Evolutionary conservation across 53 echinoderm and acorn worm genomes (phyloP).

Genomic region (Zoroaster sp.): DNA sequence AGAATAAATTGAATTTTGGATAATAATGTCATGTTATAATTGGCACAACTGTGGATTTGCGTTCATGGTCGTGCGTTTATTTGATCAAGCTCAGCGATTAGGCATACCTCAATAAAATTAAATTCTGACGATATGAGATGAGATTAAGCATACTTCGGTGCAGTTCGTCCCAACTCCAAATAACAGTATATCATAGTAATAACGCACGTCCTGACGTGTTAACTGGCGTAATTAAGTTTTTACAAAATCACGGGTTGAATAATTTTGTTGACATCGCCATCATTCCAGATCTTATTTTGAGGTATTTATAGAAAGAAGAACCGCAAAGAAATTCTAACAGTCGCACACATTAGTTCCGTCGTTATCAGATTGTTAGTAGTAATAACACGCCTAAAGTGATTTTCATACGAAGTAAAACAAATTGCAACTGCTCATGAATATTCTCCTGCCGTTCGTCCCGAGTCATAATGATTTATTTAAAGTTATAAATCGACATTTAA

Average conservation of each 20-base stretch:
- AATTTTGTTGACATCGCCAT: background rate
- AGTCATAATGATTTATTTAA: too few relatives aligned
- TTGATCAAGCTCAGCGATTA: constrained; percentile 48
- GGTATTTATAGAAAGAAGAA: too few relatives aligned
- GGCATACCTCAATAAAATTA: constrained; percentile 35
- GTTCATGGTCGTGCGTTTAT: background rate
- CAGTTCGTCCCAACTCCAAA: background rate
- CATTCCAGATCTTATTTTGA: background rate
- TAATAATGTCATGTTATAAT: constrained; percentile 15
- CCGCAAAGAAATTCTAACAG: too few relatives aligned
- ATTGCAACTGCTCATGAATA: too few relatives aligned
- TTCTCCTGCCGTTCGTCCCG: too few relatives aligned
- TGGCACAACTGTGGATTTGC: background rate
- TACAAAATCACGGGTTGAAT: background rate
- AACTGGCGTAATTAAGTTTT: constrained; percentile 27
- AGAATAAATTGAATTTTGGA: constrained; percentile 36
- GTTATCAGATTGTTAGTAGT: too few relatives aligned
- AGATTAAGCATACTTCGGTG: constrained; percentile 14
- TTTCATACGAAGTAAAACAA: too few relatives aligned
- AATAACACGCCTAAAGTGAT: too few relatives aligned
- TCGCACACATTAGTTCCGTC: too few relatives aligned
- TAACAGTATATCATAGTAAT: background rate
- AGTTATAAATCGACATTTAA: too few relatives aligned
- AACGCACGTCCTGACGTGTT: background rate
- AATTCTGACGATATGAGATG: constrained; percentile 34